These are phyloP conservation scores for Passer domesticus DNA, from an alignment of 2,113 vertebrate genomes.

Conservation along the genomic window DNA sequence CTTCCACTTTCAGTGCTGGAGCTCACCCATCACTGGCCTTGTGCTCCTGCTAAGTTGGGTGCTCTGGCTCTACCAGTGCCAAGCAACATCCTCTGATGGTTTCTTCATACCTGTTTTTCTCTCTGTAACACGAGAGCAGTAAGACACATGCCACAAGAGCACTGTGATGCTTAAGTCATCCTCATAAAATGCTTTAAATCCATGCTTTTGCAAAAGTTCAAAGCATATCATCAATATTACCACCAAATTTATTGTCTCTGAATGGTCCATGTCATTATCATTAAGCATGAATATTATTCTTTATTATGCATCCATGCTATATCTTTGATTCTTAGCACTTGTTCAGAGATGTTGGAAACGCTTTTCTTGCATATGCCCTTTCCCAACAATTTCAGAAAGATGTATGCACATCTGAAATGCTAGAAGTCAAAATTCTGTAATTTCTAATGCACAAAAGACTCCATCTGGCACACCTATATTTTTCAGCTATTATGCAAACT, in stretches of 20 bases:
- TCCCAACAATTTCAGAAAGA: slow-evolving; percentile 21
- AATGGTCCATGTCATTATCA: background rate
- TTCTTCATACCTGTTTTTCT: background rate
- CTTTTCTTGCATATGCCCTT: slow-evolving; percentile 8
- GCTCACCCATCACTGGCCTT: background rate
- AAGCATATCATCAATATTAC: background rate
- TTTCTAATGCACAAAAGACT: slow-evolving; percentile 37
- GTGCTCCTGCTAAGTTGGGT: background rate
- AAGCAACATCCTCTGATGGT: background rate
- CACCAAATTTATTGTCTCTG: background rate
- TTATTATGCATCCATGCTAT: background rate
- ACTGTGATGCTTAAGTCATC: background rate
- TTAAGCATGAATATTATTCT: background rate
- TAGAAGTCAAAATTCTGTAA: slow-evolving; percentile 36
- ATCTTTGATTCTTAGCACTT: background rate
- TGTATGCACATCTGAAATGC: background rate
- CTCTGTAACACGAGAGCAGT: background rate
- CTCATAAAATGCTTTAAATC: background rate
- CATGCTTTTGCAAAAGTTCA: background rate
- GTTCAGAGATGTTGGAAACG: background rate
- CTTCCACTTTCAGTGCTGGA: background rate
- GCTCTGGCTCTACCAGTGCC: background rate
- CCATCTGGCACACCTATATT: slow-evolving; percentile 56
- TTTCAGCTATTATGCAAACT: slow-evolving; percentile 62
- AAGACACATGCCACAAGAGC: background rate